Percentiles rank a stretch among this genome's conserved stretches.
These are phyloP conservation scores for Axis porcinus DNA, from an alignment of 2,113 vertebrate genomes.

Conservation along the genomic window DNA sequence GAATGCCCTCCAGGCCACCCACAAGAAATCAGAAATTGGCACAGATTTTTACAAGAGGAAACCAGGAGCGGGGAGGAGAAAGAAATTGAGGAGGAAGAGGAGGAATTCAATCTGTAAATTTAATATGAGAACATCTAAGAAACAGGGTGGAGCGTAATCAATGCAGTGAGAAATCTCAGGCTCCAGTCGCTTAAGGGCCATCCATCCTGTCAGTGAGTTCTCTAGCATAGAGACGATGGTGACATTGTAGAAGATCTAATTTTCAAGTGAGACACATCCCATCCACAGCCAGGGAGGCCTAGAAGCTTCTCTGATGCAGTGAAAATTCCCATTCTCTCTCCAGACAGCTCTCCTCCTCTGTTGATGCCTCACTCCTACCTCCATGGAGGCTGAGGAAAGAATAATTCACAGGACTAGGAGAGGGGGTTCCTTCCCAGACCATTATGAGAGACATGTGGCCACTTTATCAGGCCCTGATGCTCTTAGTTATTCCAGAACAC, in stretches of 20 bases:
- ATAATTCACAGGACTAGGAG: not conserved
- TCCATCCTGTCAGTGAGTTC: not conserved
- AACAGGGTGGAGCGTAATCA: not conserved
- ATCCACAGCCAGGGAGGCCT: not conserved
- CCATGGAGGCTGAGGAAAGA: not conserved
- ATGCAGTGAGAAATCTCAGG: not conserved
- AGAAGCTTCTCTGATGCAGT: not conserved
- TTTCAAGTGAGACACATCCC: not conserved
- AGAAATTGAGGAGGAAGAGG: not conserved
- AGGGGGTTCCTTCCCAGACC: not conserved
- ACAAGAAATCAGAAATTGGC: not conserved
- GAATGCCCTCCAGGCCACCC: not conserved
- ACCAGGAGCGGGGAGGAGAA: rapidly evolving
- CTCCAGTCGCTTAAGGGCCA: not conserved
- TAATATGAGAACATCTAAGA: not conserved
- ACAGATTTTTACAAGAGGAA: not conserved
- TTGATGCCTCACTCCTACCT: not conserved
- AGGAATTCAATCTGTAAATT: not conserved
- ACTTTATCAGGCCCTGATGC: not conserved
- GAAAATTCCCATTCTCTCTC: not conserved
- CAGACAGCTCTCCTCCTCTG: not conserved
- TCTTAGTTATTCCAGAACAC: not conserved
- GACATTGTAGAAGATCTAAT: not conserved
- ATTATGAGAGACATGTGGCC: not conserved
- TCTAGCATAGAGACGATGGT: not conserved